Evolutionary conservation across 1,140 invertebrate genomes (phyloP).

Genomic region (Platorchestia sp.): DNA sequence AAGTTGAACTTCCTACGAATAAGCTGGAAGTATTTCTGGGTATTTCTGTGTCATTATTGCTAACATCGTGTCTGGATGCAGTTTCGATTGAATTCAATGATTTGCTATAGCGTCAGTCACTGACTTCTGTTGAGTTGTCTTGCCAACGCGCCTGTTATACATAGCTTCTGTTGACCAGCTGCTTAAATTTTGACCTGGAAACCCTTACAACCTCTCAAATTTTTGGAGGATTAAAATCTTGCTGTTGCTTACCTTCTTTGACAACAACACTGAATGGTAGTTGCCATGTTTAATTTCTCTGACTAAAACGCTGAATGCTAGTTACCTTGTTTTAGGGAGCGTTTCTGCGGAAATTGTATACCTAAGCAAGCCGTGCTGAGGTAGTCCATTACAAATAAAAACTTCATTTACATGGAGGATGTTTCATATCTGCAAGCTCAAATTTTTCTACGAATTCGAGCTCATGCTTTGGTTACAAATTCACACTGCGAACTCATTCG

Average conservation of each 20-base stretch:
- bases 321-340: neutral
- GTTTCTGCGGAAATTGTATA: neutral
- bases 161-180: neutral
- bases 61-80: neutral
- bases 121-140: neutral
- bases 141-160: neutral
- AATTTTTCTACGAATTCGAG: neutral
- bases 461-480: neutral
- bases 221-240: neutral
- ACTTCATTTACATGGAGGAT: neutral
- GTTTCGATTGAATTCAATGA: neutral
- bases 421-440: neutral
- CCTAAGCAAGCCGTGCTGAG: neutral
- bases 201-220: neutral
- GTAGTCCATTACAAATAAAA: neutral
- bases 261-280: neutral
- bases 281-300: neutral
- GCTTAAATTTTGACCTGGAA: neutral
- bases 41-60: neutral
- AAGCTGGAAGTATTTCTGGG: neutral
- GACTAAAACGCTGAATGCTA: neutral
- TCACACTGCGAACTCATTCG: neutral
- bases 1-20: neutral
- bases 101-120: neutral
- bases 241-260: neutral